These are phyloP conservation scores for Spodoptera picta DNA, from an alignment of 2,888 invertebrate species.

Conservation along the genomic window DNA sequence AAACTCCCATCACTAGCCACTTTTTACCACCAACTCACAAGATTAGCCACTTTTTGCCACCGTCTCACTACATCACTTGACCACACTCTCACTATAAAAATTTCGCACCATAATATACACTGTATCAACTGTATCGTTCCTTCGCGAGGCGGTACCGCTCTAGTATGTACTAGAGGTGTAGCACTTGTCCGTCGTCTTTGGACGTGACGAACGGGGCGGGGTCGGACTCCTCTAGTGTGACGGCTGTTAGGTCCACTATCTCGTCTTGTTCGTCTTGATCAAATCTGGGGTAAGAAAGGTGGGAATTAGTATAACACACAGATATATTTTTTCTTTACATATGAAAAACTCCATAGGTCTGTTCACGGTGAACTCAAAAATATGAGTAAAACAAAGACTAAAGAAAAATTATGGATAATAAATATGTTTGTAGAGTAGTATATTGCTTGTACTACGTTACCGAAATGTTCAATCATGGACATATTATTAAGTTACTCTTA, in stretches of 20 bases:
- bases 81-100: conserved; percentile 6
- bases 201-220: conserved; percentile 70
- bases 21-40: neutral
- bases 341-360: too few relatives aligned
- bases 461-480: too few relatives aligned
- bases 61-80: conserved; percentile 8
- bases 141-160: conserved; percentile 52
- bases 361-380: neutral
- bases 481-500: too few relatives aligned
- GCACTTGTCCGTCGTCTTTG: conserved; percentile 85
- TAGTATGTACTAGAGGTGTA: conserved; percentile 84
- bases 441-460: too few relatives aligned
- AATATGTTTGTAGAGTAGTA: too few relatives aligned
- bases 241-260: conserved; percentile 95
- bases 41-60: neutral
- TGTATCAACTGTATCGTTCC: conserved; percentile 16
- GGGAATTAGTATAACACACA: too few relatives aligned
- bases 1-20: too few relatives aligned
- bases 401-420: too few relatives aligned
- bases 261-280: conserved; percentile 94
- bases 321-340: too few relatives aligned
- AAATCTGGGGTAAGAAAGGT: conserved; percentile 67
- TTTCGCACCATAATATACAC: conserved; percentile 20
- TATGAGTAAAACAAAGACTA: too few relatives aligned
- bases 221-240: conserved; percentile 87